Percentiles rank a stretch among this genome's conserved stretches.
phyloP scores from a whole-genome alignment of 2,797 vertebrate genomes.

The Sebastes iracundus region DNA sequence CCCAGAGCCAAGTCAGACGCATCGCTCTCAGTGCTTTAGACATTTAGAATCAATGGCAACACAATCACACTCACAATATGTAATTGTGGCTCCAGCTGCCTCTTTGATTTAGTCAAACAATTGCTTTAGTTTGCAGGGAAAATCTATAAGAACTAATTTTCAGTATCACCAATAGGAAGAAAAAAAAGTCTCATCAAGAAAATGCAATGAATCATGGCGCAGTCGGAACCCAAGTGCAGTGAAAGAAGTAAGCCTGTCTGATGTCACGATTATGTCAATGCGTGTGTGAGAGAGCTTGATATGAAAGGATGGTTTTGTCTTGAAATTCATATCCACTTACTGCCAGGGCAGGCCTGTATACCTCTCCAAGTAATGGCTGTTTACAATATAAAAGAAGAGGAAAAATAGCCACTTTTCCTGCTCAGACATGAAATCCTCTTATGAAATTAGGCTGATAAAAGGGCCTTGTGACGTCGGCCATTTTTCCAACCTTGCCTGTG shows the following conservation, averaged over 20 bases:
- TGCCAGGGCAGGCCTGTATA: conserved; percentile 67
- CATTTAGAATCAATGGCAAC: conserved; percentile 73
- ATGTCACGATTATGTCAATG: conserved; percentile 76
- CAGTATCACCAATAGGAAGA: conserved; percentile 59
- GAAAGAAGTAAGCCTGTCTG: conserved; percentile 57
- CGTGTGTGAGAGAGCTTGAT: conserved; percentile 71
- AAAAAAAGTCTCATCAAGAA: conserved; percentile 67
- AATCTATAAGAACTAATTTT: conserved; percentile 77
- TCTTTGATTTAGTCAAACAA: conserved; percentile 81
- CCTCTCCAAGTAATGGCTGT: conserved; percentile 81
- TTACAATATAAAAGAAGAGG: conserved; percentile 82
- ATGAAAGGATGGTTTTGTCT: conserved; percentile 77
- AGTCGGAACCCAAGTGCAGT: conserved; percentile 45
- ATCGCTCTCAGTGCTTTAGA: conserved; percentile 66
- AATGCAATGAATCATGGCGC: conserved; percentile 66
- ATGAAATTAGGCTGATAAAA: conserved; percentile 84
- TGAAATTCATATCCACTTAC: conserved; percentile 82
- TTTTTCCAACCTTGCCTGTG: conserved; percentile 84
- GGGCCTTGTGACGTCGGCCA: conserved; percentile 78
- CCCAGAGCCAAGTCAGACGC: conserved; percentile 56
- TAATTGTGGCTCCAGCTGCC: conserved; percentile 76
- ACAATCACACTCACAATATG: conserved; percentile 78
- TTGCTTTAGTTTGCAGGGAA: conserved; percentile 64
- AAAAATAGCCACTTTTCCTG: conserved; percentile 78
- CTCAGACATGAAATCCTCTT: conserved; percentile 79